Evolutionary conservation across 2,888 invertebrate genomes (phyloP), one percentile per base, ranked within the genome.

Genomic region (Embidobia sp.): DNA sequence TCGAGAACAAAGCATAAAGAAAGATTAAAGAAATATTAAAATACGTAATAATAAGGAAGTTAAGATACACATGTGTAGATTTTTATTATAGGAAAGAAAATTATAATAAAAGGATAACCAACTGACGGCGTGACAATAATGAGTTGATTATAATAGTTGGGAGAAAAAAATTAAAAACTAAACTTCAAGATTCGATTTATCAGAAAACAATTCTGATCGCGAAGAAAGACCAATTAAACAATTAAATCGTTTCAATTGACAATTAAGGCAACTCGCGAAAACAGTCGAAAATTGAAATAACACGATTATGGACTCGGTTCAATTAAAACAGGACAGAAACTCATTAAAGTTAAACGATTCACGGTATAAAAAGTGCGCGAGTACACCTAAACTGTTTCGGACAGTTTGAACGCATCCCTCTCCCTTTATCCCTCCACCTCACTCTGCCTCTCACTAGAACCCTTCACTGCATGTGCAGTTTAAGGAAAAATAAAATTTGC

Each of bases 291-390:
- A 64, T 51, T 40, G 15, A 42, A 51, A 27, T 64, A 64, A 64
- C 42, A 42, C 31, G 51, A 51, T 51, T 64, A 64, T 64, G 42
- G 63, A 7, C 16, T 19, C 10, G 16, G 26, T 16, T 40, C 63
- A 40, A 64, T 64, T 64, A 64, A 51, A 64, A 42, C 48, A 15
- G 51, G 49, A 64, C 42, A 51, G 49, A 51, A 64, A 51, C 63
- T 49, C 63, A 29, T 64, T 64, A 64, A 64, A 64, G 63, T 64
- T 64, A 51, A 48, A 42, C 63, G 42, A 31, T 29, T 15, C 26
- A 1, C 33, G 33, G 26, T 16, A 16, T 1, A 59, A 55, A 59
- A 46, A 59, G 27, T 42, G 16, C 16, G 6, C 15, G 33, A 8
- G 22, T 22, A 22, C 13, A 16, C 29, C 48, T 3, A 49, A 31